Base-by-base conservation (phyloP, 2,888 invertebrate genomes). In the Alentia gelatinosa region DNA sequence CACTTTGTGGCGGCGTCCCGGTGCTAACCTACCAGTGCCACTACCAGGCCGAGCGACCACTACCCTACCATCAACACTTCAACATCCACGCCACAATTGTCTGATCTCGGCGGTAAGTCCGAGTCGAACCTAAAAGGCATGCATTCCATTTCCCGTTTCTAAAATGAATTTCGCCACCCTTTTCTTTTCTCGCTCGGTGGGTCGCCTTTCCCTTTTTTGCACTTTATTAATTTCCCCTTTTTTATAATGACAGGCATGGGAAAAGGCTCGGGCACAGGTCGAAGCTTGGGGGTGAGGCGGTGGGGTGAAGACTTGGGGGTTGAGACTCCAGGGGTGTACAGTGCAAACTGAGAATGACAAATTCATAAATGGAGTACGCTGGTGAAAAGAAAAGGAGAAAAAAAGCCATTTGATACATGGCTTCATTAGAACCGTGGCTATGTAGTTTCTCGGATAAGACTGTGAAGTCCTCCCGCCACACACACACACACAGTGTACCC, bases 91-190 rank as follows among this genome's bases (percentile, higher is more conserved):
- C n/a, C 56, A 56, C n/a, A n/a, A 1, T n/a, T 56, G 56, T 56
- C n/a, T 56, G 56, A 56, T 56, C 56, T 56, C 56, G 1, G n/a
- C 5, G 23, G 23, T n/a, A 19, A 56, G 26, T 33, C 74, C 19
- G 12, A 74, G 33, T 74, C n/a, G 74, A 74, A 74, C 74, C 74
- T 74, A 74, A 74, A 74, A 74, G 33, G 33, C 74, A 33, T 74
- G 74, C 74, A 74, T 74, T 74, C 74, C 26, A 74, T 74, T 74
- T 74, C 74, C 74, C 74, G 19, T 74, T 74, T 74, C 74, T 33
- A 33, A 74, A 74, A 26, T 74, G 74, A 15, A 74, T 74, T 33
- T 74, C 12, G 26, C 12, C 33, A 30, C 15, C 74, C 30, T 74
- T 68, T 68, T 68, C 68, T 68, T 74, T 26, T 15, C 15, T 26